phyloP scores from a whole-genome alignment of 2,888 invertebrate genomes.

The Lepeophtheirus nordmannii region DNA sequence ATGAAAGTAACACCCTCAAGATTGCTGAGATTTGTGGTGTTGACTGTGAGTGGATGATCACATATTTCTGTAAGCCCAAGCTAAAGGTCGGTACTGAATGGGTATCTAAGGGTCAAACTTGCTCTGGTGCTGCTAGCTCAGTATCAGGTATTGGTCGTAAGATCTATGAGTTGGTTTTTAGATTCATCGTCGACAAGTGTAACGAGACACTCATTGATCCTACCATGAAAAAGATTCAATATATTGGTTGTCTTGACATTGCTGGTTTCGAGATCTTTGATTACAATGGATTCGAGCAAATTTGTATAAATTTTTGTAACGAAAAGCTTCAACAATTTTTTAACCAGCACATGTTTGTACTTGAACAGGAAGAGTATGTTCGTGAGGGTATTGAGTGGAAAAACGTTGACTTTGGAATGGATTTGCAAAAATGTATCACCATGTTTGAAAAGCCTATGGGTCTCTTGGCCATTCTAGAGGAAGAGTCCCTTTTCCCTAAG shows the following conservation, averaged over 20 bases:
- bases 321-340: constrained; percentile 44
- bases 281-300: constrained; percentile 42
- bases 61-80: constrained; percentile 88
- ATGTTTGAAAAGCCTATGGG: constrained; percentile 98
- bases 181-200: constrained; percentile 90
- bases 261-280: constrained; percentile 54
- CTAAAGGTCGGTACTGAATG: constrained; percentile 99
- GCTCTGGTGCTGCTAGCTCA: constrained; percentile 63
- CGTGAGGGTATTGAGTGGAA: constrained; percentile 43
- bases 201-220: constrained; percentile 92
- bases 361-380: constrained; percentile 44
- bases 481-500: constrained; percentile 99
- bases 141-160: constrained; percentile 90
- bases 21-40: constrained; percentile 81
- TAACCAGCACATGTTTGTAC: constrained; percentile 44
- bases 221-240: constrained; percentile 90
- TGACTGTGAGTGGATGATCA: constrained; percentile 73
- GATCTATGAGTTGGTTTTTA: constrained; percentile 89
- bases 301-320: constrained; percentile 45
- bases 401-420: constrained; percentile 44
- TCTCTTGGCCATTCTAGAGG: constrained; percentile 99
- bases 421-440: constrained; percentile 73
- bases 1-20: constrained; percentile 34
- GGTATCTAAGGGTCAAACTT: constrained; percentile 89
- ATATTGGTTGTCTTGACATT: constrained; percentile 45